Evolutionary conservation across 2,797 vertebrate genomes (phyloP).

Genomic region (Lutjanus campechanus): DNA sequence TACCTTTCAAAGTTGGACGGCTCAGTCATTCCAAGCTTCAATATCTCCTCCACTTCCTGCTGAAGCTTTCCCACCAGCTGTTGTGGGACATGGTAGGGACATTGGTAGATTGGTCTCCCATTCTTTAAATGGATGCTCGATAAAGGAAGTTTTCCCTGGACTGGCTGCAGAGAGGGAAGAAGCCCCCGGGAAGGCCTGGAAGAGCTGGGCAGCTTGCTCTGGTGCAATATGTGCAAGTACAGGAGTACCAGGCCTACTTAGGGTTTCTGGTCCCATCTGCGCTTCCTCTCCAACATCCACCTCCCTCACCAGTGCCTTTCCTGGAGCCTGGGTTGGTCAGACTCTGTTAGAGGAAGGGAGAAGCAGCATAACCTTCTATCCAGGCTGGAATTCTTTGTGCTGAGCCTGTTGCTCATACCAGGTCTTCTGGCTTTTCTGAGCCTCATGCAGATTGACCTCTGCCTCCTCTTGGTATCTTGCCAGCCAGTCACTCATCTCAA

Average conservation of each 20-base stretch:
- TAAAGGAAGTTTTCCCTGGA: neutral
- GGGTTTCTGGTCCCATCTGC: neutral
- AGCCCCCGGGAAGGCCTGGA: neutral
- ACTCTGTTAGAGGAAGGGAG: neutral
- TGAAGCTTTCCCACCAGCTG: neutral
- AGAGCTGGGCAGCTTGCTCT: neutral
- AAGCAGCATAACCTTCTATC: neutral
- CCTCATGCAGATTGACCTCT: neutral
- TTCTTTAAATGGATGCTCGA: neutral
- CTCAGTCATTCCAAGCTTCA: neutral
- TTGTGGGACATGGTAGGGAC: neutral
- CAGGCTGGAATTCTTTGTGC: neutral
- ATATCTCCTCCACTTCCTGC: neutral
- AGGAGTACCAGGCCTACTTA: too few relatives aligned
- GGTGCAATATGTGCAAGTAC: neutral
- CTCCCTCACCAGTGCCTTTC: neutral
- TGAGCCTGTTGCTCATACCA: neutral
- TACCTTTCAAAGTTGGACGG: neutral
- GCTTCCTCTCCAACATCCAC: neutral
- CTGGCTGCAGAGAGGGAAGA: too few relatives aligned
- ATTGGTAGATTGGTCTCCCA: neutral
- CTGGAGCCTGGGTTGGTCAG: neutral
- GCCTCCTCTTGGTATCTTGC: neutral
- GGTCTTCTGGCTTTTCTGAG: neutral
- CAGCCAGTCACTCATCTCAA: neutral